Base-by-base conservation (phyloP, 2,888 invertebrate species). In the Branchipolynoe longqiensis region DNA sequence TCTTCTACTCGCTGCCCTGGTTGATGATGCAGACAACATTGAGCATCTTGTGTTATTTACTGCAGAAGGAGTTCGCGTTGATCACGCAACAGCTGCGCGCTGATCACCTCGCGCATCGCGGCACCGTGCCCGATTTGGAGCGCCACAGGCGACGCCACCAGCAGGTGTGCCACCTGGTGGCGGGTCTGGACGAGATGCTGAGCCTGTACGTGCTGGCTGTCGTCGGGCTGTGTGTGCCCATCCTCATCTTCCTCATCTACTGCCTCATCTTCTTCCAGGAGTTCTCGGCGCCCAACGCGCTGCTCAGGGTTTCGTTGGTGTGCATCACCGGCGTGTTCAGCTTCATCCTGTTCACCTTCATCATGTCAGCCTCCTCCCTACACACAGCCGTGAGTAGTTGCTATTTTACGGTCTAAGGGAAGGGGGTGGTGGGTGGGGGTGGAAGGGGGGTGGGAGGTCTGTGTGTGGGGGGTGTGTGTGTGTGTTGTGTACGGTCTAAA, bases 301-400 rank as follows among this genome's bases (percentile, higher is more conserved):
- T 78, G 48, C 28, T 78, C 78, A 78, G 78, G 48, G 78, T 78
- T n/a, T 78, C 78, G 40, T 54, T 78, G 48, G 54, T 78, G 18
- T 48, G 78, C 31, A 48, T 78, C 78, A 78, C 78, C 31, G 78
- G 48, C 25, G 78, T 78, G 28, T 78, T 78, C 54, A 48, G 48
- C 78, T 78, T 78, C 78, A 78, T 78, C 78, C 78, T 78, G 48
- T 78, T 78, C 78, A 78, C 78, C 14, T 78, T 78, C 54, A 78
- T 78, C 41, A 78, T 78, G 78, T 78, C 78, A 18, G 78, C 78
- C 78, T 78, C 78, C 78, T 78, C 28, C 78, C 78, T 78, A 25
- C 78, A 78, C 78, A 78, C 78, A 48, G 41, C 78, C 48, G 78
- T 78, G 28, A 78, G 69, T 69, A 4, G n/a, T n/a, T n/a, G n/a